Percentiles rank a stretch among this genome's conserved stretches.
phyloP scores from a whole-genome alignment of 2,888 invertebrate species.

The Atethmia centrago region DNA sequence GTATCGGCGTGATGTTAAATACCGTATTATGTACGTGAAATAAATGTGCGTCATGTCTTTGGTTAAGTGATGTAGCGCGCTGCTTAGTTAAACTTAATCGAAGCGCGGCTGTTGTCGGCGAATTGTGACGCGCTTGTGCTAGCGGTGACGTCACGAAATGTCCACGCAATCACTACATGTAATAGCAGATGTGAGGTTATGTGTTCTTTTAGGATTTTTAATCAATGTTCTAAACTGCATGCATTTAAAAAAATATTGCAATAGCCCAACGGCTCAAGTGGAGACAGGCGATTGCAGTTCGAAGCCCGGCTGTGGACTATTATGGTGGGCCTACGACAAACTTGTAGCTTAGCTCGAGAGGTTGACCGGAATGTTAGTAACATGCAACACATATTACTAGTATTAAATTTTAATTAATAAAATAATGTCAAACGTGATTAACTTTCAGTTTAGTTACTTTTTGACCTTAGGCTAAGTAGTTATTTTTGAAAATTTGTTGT shows the following conservation, averaged over 20 bases:
- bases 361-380: slow-evolving; percentile 19
- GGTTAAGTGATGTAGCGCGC: neutral
- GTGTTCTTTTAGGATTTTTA: slow-evolving; percentile 48
- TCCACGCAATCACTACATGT: slow-evolving; percentile 56
- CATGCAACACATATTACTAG: slow-evolving; percentile 25
- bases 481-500: slow-evolving; percentile 61
- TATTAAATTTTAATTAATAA: slow-evolving; percentile 28
- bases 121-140: slow-evolving; percentile 34
- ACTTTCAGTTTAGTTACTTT: slow-evolving; percentile 56
- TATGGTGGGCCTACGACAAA: neutral
- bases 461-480: slow-evolving; percentile 64
- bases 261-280: neutral
- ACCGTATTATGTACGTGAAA: neutral
- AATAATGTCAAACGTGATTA: slow-evolving; percentile 53
- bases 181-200: slow-evolving; percentile 49
- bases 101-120: slow-evolving; percentile 22
- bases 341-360: slow-evolving; percentile 3
- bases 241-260: slow-evolving; percentile 9
- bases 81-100: neutral
- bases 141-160: slow-evolving; percentile 50
- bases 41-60: neutral
- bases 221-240: slow-evolving; percentile 16
- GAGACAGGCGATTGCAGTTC: neutral
- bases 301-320: slow-evolving; percentile 2
- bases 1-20: neutral